Base-by-base conservation (phyloP, 53 echinoderm and acorn worm genomes). In the Arbacia lixula region DNA sequence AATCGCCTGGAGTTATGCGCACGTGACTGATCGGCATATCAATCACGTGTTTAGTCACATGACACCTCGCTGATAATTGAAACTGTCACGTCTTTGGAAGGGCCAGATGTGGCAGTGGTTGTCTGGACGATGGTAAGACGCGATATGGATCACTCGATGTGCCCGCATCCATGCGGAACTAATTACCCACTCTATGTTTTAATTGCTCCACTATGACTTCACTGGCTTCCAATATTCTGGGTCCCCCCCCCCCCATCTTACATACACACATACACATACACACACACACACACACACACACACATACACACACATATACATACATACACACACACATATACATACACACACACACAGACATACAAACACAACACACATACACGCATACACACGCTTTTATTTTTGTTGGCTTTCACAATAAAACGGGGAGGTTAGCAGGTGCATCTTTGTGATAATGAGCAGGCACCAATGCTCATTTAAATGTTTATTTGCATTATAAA, bases 21-120 rank as follows among this genome's bases (percentile, higher is more conserved):
- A n/a, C 49, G 30, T 74, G 74, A 74, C 52, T 35, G 74, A 74
- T 50, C 46, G 34, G 2, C 5, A 42, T 74, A 74, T 74, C 74
- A 74, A 72, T 74, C 74, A 53, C 74, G 53, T 74, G 74, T 50
- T 53, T 46, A 74, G 74, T 74, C 74, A 74, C 74, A 50, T 74
- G 74, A 74, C 74, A 74, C 74, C 74, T 53, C 53, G 33, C 14
- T 11, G 33, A 53, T 74, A 74, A 72, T 74, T 74, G 74, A 74
- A 74, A 74, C 74, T 74, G 74, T 74, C 74, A 74, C 74, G 31
- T 74, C 52, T 14, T 10, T 46, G 51, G 16, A 0, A 6, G 51
- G 74, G 50, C 74, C 74, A 74, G 74, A 74, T 74, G 74, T 74
- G 74, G 49, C 52, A 53, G 49, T 42, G 35, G 52, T 74, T 29